Percentiles rank a stretch among this genome's conserved stretches.
Evolutionary conservation across 2,888 invertebrate species (phyloP).

Genomic region (Crepidodera aurea): DNA sequence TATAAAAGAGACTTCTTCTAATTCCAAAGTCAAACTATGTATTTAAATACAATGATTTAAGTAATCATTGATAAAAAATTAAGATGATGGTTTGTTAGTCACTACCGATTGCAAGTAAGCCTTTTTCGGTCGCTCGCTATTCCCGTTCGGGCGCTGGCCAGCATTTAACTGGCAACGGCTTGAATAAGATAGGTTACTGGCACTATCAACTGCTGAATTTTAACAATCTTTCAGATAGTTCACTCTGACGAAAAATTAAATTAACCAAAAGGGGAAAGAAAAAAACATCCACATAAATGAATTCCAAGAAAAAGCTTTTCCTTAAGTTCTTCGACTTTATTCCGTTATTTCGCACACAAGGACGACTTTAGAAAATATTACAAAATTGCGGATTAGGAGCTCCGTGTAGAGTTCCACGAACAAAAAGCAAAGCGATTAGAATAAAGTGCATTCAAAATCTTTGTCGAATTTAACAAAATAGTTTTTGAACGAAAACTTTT

Average conservation of each 20-base stretch:
- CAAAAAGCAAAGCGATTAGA: too few relatives aligned
- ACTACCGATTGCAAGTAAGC: conserved; percentile 33
- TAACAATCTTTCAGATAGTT: conserved; percentile 49
- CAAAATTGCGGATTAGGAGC: too few relatives aligned
- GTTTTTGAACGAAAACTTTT: too few relatives aligned
- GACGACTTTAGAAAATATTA: too few relatives aligned
- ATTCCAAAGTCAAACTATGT: too few relatives aligned
- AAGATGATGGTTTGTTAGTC: conserved; percentile 21
- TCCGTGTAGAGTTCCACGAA: too few relatives aligned
- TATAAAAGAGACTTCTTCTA: too few relatives aligned
- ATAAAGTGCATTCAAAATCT: too few relatives aligned
- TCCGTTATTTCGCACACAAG: background rate
- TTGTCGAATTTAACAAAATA: too few relatives aligned
- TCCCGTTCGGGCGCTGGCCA: conserved; percentile 50
- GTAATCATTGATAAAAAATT: too few relatives aligned
- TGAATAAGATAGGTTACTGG: conserved; percentile 49
- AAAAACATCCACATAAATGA: background rate
- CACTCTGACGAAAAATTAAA: conserved; percentile 26
- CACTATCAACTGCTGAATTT: conserved; percentile 50
- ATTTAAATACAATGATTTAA: too few relatives aligned
- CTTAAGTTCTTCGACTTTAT: too few relatives aligned
- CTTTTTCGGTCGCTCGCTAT: conserved; percentile 47
- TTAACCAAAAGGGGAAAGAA: conserved; percentile 6
- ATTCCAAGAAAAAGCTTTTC: background rate
- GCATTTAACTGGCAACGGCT: conserved; percentile 50